Base-by-base conservation (phyloP, 30 jellyfish, hydroid and myxozoan genomes). In the Rhopilema esculentum region DNA sequence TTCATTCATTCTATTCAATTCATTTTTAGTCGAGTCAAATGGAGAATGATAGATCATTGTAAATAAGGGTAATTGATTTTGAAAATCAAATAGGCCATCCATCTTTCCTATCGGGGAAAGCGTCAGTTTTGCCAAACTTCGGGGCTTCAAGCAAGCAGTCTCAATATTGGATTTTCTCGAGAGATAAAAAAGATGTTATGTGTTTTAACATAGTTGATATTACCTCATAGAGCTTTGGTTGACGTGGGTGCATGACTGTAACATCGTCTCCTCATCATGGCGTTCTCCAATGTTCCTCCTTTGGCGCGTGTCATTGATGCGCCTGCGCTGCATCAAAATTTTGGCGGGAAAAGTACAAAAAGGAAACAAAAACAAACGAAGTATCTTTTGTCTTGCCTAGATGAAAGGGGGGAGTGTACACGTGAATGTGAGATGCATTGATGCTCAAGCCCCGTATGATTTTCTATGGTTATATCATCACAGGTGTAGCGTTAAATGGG, bases 151-250 rank as follows among this genome's bases (percentile, higher is more conserved):
- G n/a, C n/a, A n/a, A n/a, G n/a, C n/a, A n/a, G n/a, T n/a, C n/a
- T n/a, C n/a, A n/a, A n/a, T n/a, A n/a, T n/a, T n/a, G n/a, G n/a
- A n/a, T n/a, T n/a, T n/a, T n/a, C n/a, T n/a, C n/a, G n/a, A n/a
- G n/a, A n/a, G n/a, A n/a, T n/a, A n/a, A n/a, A n/a, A n/a, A n/a
- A n/a, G n/a, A n/a, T n/a, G n/a, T n/a, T n/a, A n/a, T n/a, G n/a
- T n/a, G n/a, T n/a, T n/a, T n/a, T n/a, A n/a, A n/a, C n/a, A n/a
- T n/a, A n/a, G n/a, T n/a, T n/a, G n/a, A n/a, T n/a, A 71, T 7
- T 68, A 83, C 92, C 92, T 83, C 92, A 72, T 83, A 83, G 12
- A 83, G 82, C 87, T 71, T 83, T 72, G 77, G 27, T 30, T 64
- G 76, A 69, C 86, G 76, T 18, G 92, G 53, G 82, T 83, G 92